A percentile compares a stretch with the other conserved stretches of the same genome.
phyloP scores from a whole-genome alignment of 2,888 invertebrate species.

The Phengaris arion region DNA sequence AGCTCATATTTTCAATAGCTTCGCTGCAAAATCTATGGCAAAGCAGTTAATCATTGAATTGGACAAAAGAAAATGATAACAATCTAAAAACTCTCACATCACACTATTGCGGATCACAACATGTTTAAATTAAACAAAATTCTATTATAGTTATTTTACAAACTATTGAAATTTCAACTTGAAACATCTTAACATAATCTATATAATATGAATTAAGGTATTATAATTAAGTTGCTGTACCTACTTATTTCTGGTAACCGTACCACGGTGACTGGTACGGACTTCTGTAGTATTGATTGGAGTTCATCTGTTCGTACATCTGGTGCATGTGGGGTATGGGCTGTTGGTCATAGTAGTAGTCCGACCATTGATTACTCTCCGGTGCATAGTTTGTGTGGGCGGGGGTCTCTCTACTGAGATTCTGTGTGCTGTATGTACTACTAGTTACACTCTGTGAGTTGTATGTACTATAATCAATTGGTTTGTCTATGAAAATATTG shows the following conservation, averaged over 20 bases:
- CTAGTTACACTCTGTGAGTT: conserved; percentile 31
- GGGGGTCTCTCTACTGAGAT: conserved; percentile 36
- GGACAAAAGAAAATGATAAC: not conserved
- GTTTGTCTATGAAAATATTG: conserved; percentile 59
- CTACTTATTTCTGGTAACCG: conserved; percentile 54
- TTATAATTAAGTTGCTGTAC: conserved; percentile 44
- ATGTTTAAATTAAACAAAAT: conserved; percentile 21
- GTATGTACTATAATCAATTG: conserved; percentile 56
- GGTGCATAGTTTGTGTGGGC: conserved; percentile 31
- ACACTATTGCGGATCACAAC: conserved; percentile 21
- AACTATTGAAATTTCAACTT: conserved; percentile 15
- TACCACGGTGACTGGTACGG: conserved; percentile 67
- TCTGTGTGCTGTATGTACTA: conserved; percentile 29
- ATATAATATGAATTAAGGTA: not conserved
- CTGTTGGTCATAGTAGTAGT: conserved; percentile 46
- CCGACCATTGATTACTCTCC: conserved; percentile 51
- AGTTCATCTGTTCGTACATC: conserved; percentile 53
- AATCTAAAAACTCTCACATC: conserved; percentile 8
- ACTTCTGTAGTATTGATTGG: conserved; percentile 59
- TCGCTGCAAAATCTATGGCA: not conserved
- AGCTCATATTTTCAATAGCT: not conserved
- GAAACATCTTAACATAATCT: conserved; percentile 17
- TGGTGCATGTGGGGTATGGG: conserved; percentile 45
- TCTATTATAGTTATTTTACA: conserved; percentile 3
- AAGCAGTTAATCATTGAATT: not conserved